Evolutionary conservation across 2,888 invertebrate genomes (phyloP).

Genomic region (Lissocephala sabroskyi): DNA sequence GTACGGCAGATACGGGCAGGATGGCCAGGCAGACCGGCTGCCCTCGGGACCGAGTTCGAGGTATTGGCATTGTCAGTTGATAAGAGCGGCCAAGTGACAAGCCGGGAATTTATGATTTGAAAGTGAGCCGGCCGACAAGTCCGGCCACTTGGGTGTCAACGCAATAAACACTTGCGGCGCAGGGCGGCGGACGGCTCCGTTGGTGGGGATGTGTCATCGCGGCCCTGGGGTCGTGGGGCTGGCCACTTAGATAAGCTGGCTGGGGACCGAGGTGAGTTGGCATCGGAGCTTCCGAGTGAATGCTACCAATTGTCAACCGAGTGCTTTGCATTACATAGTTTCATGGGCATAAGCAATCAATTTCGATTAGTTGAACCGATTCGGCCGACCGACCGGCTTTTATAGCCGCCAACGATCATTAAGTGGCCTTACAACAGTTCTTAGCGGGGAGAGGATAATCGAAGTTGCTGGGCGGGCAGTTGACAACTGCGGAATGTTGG

Average conservation of each 20-base stretch:
- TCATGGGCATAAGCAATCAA: conserved; percentile 46
- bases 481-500: conserved; percentile 68
- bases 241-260: conserved; percentile 49
- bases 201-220: neutral
- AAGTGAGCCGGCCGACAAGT: conserved; percentile 35
- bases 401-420: too few relatives aligned
- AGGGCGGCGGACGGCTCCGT: neutral
- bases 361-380: conserved; percentile 20
- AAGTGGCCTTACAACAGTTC: conserved; percentile 4
- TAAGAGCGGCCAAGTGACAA: conserved; percentile 57
- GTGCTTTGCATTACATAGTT: too few relatives aligned
- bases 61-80: conserved; percentile 35
- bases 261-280: neutral
- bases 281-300: conserved; percentile 7
- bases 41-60: neutral
- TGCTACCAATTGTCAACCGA: conserved; percentile 58
- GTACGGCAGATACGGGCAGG: conserved; percentile 13
- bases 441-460: too few relatives aligned
- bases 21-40: neutral
- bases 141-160: conserved; percentile 46
- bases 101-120: conserved; percentile 60
- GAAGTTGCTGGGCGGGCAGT: too few relatives aligned
- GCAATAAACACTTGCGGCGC: conserved; percentile 53
- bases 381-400: too few relatives aligned
- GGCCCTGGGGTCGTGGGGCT: conserved; percentile 39